Evolutionary conservation across 2,888 invertebrate species (phyloP), one percentile per base, ranked within the genome.

Genomic region (Phortica magna): DNA sequence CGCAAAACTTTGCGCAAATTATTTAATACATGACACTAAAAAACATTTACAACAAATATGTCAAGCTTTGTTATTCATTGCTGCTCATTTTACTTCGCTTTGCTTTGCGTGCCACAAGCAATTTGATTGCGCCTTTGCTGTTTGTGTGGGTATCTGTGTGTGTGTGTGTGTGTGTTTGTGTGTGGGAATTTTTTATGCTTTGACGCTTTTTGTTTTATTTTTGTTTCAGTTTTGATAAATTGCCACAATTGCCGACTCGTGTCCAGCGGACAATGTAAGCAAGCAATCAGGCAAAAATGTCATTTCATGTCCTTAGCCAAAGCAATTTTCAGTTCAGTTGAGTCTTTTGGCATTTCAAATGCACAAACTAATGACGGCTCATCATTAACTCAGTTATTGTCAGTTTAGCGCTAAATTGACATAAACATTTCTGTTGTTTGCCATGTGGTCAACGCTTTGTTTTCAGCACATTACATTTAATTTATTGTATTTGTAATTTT

Each of bases 11-110:
- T 42, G 17, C 42, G 42, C 42, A 67, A 67, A 39, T 67, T 14
- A 67, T 67, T 67, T 67, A 67, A 67, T 67, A 41, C 70, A 12
- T 31, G 70, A 71, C 70, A 71, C 70, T 71, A 53, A 83, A 83
- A 85, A 84, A 87, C 85, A 85, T 85, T 85, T 84, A 80, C 82
- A 81, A 76, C 88, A 86, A 88, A 31, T 88, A 85, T 88, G 87
- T 86, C 85, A 86, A 86, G 88, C 81, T 88, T 85, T 83, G 85
- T 88, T 88, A 88, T 82, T 88, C 84, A 85, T 83, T 88, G 70
- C 55, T 22, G 55, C n/a, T 39, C 70, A 39, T 71, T 71, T 48
- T 2, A 48, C 9, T 2, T 48, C 48, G 48, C 48, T 48, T 48
- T 71, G 12, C 42, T 85, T 83, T 82, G 83, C 84, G 86, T 86